Base-by-base conservation (phyloP, 2,888 invertebrate genomes). In the Trimorus sp. region DNA sequence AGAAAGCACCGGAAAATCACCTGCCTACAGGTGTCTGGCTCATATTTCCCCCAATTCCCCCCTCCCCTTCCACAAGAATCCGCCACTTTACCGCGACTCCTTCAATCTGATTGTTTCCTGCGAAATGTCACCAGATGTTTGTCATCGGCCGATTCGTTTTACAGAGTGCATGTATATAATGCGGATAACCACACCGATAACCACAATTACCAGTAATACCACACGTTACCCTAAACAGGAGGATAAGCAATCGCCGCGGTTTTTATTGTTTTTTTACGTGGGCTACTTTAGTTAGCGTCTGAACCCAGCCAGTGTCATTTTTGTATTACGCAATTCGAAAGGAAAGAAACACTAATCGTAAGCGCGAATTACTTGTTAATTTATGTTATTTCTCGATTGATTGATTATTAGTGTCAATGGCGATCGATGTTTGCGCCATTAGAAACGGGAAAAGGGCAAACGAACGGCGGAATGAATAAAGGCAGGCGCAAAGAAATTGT, bases 1-100 rank as follows among this genome's bases (percentile, higher is more conserved):
- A 83, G 85, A 86, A 87, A 84, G 83, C 85, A 84, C 84, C 78
- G 84, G 79, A 77, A n/a, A n/a, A 76, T 73, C 83, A 63, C 79
- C n/a, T n/a, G n/a, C n/a, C n/a, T n/a, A n/a, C n/a, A n/a, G n/a
- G n/a, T n/a, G n/a, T n/a, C n/a, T n/a, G n/a, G n/a, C n/a, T n/a
- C n/a, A n/a, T n/a, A n/a, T n/a, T n/a, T 70, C 75, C 69, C 78
- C 26, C 53, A 40, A 59, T n/a, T n/a, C 56, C 37, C 38, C 65
- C 45, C n/a, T 26, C 40, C 26, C 42, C 48, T 58, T 40, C 15
- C 48, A 1, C 45, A 6, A 1, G 6, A 45, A 12, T 45, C 26
- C 26, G 59, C 42, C 49, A 58, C 26, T 66, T 51, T 53, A 58
- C 58, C 45, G 63, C 51, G 51, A 74, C 7, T 42, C 59, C 16